These are phyloP conservation scores for Phrixothrix hirtus DNA, from an alignment of 2,888 invertebrate genomes.

Conservation along the genomic window DNA sequence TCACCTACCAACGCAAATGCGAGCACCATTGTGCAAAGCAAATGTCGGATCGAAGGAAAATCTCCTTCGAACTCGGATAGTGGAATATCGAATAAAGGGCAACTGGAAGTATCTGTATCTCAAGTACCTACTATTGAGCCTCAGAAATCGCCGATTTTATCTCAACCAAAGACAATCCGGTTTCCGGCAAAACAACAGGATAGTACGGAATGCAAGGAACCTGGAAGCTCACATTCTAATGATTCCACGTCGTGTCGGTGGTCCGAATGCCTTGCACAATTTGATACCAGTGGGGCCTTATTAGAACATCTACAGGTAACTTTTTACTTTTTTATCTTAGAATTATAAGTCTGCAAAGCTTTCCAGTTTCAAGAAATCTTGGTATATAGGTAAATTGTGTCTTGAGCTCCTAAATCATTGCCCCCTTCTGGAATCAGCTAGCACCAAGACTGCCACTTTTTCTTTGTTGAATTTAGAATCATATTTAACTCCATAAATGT, in stretches of 20 bases:
- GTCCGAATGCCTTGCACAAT: slow-evolving; percentile 79
- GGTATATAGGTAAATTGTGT: no score
- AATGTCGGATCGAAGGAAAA: slow-evolving; percentile 34
- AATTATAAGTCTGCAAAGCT: neutral
- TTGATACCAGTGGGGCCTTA: slow-evolving; percentile 79
- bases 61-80: slow-evolving; percentile 50
- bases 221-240: slow-evolving; percentile 47
- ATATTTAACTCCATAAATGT: no score
- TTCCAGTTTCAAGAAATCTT: no score
- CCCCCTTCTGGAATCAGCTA: no score
- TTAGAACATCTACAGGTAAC: slow-evolving; percentile 85
- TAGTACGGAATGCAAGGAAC: slow-evolving; percentile 47
- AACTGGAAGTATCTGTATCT: slow-evolving; percentile 47
- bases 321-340: slow-evolving; percentile 6
- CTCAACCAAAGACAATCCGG: slow-evolving; percentile 79
- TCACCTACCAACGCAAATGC: slow-evolving; percentile 38
- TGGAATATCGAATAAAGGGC: slow-evolving; percentile 47
- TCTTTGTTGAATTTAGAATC: no score
- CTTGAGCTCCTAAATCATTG: no score
- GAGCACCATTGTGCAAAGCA: slow-evolving; percentile 56
- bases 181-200: slow-evolving; percentile 67
- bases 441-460: no score
- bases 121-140: slow-evolving; percentile 43
- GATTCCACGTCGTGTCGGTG: slow-evolving; percentile 69
- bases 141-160: slow-evolving; percentile 75